Evolutionary conservation across 2,113 vertebrate species (phyloP).

Genomic region (Pollimyrus isidori): DNA sequence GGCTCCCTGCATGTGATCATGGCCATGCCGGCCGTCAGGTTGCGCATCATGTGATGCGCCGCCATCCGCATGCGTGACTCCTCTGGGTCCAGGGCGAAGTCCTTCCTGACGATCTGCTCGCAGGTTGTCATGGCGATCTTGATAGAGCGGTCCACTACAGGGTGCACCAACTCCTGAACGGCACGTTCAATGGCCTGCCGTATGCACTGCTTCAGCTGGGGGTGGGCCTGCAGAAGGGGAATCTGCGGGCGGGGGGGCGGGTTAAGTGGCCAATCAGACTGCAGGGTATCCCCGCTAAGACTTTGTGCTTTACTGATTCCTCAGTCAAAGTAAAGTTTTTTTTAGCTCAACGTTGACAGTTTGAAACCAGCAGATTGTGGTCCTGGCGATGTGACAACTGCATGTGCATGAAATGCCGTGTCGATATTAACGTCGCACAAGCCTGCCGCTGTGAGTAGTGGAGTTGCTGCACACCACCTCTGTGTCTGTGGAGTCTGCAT

Average conservation of each 20-base stretch:
- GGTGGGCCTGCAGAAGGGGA: conserved; percentile 89
- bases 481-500: neutral
- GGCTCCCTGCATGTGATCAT: conserved; percentile 98
- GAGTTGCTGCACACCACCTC: neutral
- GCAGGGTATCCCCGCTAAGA: neutral
- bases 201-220: conserved; percentile 92
- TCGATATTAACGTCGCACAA: neutral
- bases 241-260: conserved; percentile 56
- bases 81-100: conserved; percentile 92
- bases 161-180: conserved; percentile 91
- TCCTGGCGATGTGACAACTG: neutral
- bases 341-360: neutral
- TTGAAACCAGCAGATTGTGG: neutral
- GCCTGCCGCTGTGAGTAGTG: neutral
- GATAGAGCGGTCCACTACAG: conserved; percentile 91
- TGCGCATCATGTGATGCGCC: conserved; percentile 97
- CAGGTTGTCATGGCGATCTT: conserved; percentile 99
- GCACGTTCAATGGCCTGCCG: conserved; percentile 90
- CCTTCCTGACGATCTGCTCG: conserved; percentile 96
- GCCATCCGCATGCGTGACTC: conserved; percentile 96
- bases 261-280: too few species aligned
- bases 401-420: too few species aligned
- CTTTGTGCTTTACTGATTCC: too few species aligned
- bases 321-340: neutral
- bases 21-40: conserved; percentile 95